Evolutionary conservation across 2,888 invertebrate species (phyloP).

Genomic region (Halictus ligatus): DNA sequence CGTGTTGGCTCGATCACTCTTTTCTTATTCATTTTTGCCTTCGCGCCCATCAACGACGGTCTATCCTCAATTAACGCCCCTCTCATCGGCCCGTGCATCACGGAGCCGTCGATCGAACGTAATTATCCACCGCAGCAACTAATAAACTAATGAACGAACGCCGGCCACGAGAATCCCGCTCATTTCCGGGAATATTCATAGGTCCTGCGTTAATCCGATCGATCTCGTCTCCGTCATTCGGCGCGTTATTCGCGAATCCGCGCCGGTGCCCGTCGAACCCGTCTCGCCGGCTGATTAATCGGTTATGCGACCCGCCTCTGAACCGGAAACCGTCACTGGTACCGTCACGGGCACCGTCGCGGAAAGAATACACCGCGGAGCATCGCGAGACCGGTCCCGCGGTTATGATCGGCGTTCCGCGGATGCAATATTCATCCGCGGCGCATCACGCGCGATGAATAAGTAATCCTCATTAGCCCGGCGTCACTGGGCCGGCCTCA

Average conservation of each 20-base stretch:
- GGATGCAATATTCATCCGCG: slow-evolving; percentile 40
- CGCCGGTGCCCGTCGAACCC: not conserved
- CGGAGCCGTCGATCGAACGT: not conserved
- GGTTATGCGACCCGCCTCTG: not conserved
- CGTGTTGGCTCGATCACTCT: no score
- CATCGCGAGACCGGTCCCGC: slow-evolving; percentile 22
- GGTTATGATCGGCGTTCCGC: slow-evolving; percentile 17
- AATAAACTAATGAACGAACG: slow-evolving; percentile 4
- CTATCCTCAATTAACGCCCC: not conserved
- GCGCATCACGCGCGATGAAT: slow-evolving; percentile 40
- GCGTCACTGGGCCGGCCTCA: slow-evolving; percentile 13
- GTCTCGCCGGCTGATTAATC: not conserved
- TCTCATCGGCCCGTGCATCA: not conserved
- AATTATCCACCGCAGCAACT: not conserved
- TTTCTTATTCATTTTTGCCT: not conserved
- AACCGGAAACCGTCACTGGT: not conserved
- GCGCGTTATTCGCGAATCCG: slow-evolving; percentile 3
- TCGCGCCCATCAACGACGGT: not conserved
- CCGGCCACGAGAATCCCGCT: not conserved
- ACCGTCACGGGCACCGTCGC: not conserved
- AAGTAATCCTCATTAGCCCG: slow-evolving; percentile 57
- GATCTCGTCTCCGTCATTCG: not conserved
- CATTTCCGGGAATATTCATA: slow-evolving; percentile 6
- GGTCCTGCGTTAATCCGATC: not conserved
- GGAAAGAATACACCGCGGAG: not conserved